Conservation (phyloP, 2,888 invertebrate genomes). For the Lymantria monacha region DNA sequence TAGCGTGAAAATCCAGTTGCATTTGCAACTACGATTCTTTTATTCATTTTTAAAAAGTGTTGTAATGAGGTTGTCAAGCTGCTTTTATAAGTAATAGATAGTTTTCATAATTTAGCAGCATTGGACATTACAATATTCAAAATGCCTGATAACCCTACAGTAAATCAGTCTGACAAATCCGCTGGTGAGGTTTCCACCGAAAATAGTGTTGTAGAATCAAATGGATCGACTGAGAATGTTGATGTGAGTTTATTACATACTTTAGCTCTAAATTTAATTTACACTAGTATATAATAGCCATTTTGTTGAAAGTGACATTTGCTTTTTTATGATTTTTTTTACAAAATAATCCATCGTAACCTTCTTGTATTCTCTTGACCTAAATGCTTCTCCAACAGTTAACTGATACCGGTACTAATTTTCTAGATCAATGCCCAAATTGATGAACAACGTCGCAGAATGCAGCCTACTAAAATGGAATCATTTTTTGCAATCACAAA, state of each 20-base stretch:
- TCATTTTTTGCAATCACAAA: conserved; percentile 92
- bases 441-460: conserved; percentile 65
- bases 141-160: conserved; percentile 31
- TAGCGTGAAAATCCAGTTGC: no score
- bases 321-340: neutral
- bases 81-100: no score
- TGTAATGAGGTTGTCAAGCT: no score
- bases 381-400: neutral
- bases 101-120: conserved; percentile 4
- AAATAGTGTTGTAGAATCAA: conserved; percentile 38
- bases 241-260: conserved; percentile 49
- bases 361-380: neutral
- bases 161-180: conserved; percentile 42
- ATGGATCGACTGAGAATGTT: conserved; percentile 43
- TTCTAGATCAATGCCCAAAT: conserved; percentile 74
- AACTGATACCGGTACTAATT: conserved; percentile 9
- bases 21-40: no score
- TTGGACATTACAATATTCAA: conserved; percentile 5
- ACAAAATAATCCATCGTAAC: neutral
- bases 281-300: neutral
- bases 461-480: conserved; percentile 86
- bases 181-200: conserved; percentile 40
- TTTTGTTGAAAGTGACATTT: no score
- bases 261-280: neutral
- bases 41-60: no score